Base-by-base conservation (phyloP, 2,113 vertebrate species). In the Heliornis fulica region DNA sequence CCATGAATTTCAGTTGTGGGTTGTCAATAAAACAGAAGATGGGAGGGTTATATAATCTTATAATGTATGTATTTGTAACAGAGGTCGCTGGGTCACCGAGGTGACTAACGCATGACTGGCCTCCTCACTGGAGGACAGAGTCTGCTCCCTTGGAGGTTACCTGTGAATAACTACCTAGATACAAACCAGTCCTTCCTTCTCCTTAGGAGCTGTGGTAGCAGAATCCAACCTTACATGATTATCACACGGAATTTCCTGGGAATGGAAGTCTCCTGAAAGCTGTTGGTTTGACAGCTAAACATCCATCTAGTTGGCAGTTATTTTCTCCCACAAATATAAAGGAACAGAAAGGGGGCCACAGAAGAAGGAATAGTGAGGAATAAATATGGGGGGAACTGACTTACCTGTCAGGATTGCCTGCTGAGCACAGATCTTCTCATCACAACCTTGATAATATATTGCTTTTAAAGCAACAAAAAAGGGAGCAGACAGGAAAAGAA, bases 391-490 rank as follows among this genome's bases (percentile, higher is more conserved):
- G 71, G 54, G 64, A 68, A 75, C 63, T 80, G 78, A 94, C 95
- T 96, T 88, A 97, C 94, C 96, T 97, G 90, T 65, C 83, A 87
- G 89, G 79, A 96, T 72, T 23, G 34, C 68, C 64, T 87, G 85
- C 76, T 84, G 88, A 90, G 79, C 65, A 96, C 92, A 93, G 86
- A 93, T 89, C 92, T 93, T 93, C 94, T 72, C 77, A 92, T 87
- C 91, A 91, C 60, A 96, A 94, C 81, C 83, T 89, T 91, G 72
- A 89, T 29, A 96, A 79, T 43, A 92, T 22, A 95, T 90, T 91
- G 86, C 65, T 96, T 96, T 96, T 92, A 96, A 95, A 95, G 92
- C 88, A 96, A 90, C n/a, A 92, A 65, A 93, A 91, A 91, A 88
- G 71, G 79, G 86, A 89, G 90, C 64, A 76, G 63, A 78, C 34